Evolutionary conservation across 2,797 vertebrate genomes (phyloP).

Genomic region (Adrianichthys oophorus): DNA sequence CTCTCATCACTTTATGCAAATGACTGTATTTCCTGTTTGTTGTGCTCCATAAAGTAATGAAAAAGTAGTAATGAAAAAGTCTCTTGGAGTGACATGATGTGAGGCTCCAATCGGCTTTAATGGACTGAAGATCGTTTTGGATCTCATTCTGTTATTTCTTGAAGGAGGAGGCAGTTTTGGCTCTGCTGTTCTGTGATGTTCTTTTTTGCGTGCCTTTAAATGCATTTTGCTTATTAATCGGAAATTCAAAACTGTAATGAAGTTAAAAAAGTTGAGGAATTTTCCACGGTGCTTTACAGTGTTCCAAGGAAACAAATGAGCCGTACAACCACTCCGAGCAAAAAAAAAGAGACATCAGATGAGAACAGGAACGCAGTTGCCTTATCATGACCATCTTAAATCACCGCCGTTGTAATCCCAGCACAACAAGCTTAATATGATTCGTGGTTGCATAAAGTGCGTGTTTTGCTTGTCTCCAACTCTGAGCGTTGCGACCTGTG

Average conservation of each 20-base stretch:
- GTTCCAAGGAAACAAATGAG: slow-evolving; percentile 44
- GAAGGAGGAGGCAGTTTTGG: slow-evolving; percentile 1
- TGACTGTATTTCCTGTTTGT: slow-evolving; percentile 62
- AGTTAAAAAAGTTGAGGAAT: slow-evolving; percentile 25
- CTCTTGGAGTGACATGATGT: slow-evolving; percentile 46
- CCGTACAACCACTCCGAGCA: slow-evolving; percentile 21
- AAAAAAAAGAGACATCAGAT: slow-evolving; percentile 40
- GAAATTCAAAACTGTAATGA: slow-evolving; percentile 14
- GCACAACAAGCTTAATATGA: slow-evolving; percentile 39
- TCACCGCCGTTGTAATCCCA: slow-evolving; percentile 39
- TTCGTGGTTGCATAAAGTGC: slow-evolving; percentile 25
- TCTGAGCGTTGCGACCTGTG: slow-evolving; percentile 52
- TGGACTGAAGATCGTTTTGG: slow-evolving; percentile 32
- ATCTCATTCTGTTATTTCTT: slow-evolving; percentile 5
- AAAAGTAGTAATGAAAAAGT: slow-evolving; percentile 63
- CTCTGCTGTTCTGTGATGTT: not conserved
- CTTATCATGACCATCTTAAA: slow-evolving; percentile 38
- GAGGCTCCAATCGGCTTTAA: slow-evolving; percentile 43
- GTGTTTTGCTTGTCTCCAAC: slow-evolving; percentile 21
- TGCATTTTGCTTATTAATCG: slow-evolving; percentile 34
- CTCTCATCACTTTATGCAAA: slow-evolving; percentile 79
- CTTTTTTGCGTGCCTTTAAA: slow-evolving; percentile 20
- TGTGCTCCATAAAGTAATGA: slow-evolving; percentile 69
- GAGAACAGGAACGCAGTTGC: slow-evolving; percentile 30
- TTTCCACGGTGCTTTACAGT: slow-evolving; percentile 31